Percentiles rank a stretch among this genome's conserved stretches.
phyloP scores from a whole-genome alignment of 2,888 invertebrate species.

The Salpingus planirostris region DNA sequence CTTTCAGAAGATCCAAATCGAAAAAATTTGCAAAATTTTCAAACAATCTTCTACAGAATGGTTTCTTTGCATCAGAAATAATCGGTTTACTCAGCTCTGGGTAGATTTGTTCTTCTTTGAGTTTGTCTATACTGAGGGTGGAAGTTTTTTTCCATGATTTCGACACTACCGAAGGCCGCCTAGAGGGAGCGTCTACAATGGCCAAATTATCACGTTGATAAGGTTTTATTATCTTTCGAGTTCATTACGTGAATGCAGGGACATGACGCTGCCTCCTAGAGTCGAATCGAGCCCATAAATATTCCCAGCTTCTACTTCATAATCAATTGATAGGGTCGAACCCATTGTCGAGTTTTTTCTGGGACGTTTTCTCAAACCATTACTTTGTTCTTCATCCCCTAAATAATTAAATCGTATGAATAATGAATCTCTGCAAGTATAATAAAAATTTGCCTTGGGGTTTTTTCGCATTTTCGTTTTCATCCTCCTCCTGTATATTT shows the following conservation, averaged over 20 bases:
- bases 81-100: conserved; percentile 19
- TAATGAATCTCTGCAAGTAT: no score
- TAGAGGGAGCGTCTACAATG: neutral
- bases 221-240: conserved; percentile 3
- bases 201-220: neutral
- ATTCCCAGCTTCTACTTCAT: conserved; percentile 38
- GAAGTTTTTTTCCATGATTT: conserved; percentile 5
- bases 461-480: conserved; percentile 1
- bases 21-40: no score
- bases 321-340: conserved; percentile 25
- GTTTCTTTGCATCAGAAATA: no score
- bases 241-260: conserved; percentile 25
- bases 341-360: neutral
- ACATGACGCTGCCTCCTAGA: conserved; percentile 32
- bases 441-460: neutral
- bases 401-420: no score
- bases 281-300: conserved; percentile 42
- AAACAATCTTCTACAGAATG: conserved; percentile 14
- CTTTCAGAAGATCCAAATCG: conserved; percentile 56
- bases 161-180: conserved; percentile 13
- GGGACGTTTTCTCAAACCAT: neutral
- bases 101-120: conserved; percentile 13
- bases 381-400: neutral
- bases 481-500: conserved; percentile 2
- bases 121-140: neutral